These are phyloP conservation scores for Saguinus oedipus DNA, from an alignment of 2,797 vertebrate genomes.

Conservation along the genomic window DNA sequence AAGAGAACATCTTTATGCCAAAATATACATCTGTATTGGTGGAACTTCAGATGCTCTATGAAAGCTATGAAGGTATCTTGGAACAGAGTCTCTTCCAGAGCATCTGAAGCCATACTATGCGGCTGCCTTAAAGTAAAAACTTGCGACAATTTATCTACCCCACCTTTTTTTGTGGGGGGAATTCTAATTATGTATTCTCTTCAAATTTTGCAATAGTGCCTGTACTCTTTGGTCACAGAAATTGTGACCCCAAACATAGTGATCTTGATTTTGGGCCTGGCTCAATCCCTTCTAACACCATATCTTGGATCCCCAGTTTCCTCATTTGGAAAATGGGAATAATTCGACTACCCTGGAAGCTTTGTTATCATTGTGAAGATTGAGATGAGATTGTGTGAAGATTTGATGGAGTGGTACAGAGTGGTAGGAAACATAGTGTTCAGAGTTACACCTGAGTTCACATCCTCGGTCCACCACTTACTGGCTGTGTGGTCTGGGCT, in stretches of 20 bases:
- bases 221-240: neutral
- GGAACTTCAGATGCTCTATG: neutral
- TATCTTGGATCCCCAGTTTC: neutral
- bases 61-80: neutral
- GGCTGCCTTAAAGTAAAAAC: neutral
- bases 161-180: neutral
- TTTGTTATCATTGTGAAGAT: neutral
- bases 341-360: neutral
- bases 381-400: neutral
- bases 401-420: neutral
- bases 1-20: neutral
- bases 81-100: neutral
- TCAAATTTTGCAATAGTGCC: neutral
- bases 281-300: neutral
- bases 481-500: neutral
- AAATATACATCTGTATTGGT: neutral
- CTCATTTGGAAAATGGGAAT: neutral
- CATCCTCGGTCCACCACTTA: neutral
- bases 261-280: neutral
- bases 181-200: neutral
- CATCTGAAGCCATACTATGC: neutral
- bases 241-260: neutral
- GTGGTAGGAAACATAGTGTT: neutral
- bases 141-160: neutral
- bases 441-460: neutral